A percentile compares a stretch with the other conserved stretches of the same genome.
phyloP scores from a whole-genome alignment of 1,140 invertebrate species.

The Palaemon carinicauda region DNA sequence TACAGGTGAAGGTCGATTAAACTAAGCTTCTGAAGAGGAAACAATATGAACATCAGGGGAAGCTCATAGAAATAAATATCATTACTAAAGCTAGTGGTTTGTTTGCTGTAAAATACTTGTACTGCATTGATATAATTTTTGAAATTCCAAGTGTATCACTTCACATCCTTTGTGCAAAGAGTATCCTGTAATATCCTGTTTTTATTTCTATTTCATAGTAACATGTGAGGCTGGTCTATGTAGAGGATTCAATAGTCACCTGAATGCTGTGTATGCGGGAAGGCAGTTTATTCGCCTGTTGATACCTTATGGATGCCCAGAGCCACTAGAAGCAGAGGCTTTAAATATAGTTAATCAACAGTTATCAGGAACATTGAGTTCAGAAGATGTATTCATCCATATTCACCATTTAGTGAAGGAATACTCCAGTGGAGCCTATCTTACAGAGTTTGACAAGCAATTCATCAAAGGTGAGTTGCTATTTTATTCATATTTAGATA shows the following conservation, averaged over 20 bases:
- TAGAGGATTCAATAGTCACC: conserved; percentile 26
- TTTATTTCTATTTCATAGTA: conserved; percentile 1
- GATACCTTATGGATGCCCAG: conserved; percentile 31
- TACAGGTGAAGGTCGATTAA: too few species aligned
- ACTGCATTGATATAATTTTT: too few species aligned
- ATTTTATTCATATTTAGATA: background rate
- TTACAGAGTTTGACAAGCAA: conserved; percentile 11
- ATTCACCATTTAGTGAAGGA: conserved; percentile 9
- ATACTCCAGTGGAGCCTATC: conserved; percentile 26
- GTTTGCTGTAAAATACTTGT: too few species aligned
- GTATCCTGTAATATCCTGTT: background rate
- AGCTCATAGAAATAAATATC: too few species aligned
- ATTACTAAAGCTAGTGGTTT: too few species aligned
- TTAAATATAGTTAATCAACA: conserved; percentile 11
- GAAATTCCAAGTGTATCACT: too few species aligned
- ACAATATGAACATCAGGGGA: too few species aligned
- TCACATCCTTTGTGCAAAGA: too few species aligned
- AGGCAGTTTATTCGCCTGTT: conserved; percentile 40
- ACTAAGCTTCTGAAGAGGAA: too few species aligned
- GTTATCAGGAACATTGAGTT: background rate
- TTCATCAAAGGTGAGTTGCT: conserved; percentile 15
- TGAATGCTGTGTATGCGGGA: conserved; percentile 33
- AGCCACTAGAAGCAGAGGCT: conserved; percentile 5
- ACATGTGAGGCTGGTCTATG: conserved; percentile 12
- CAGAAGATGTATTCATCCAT: background rate